These are phyloP conservation scores for Eumerus sabulonum DNA, from an alignment of 2,888 invertebrate species.

Conservation along the genomic window DNA sequence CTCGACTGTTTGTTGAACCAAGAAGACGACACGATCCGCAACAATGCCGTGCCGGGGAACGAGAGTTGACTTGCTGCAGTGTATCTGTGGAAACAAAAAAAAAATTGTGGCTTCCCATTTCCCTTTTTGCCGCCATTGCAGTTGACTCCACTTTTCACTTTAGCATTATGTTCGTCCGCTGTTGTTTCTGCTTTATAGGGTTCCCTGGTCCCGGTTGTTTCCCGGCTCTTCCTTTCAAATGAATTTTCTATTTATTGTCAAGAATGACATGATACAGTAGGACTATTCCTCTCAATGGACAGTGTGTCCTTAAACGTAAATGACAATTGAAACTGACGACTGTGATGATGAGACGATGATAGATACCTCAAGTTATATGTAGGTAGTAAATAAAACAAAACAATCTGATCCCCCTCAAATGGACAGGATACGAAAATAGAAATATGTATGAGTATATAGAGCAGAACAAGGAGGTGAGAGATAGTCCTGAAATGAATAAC, in stretches of 20 bases:
- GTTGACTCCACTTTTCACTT: conserved; percentile 68
- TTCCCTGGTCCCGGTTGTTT: conserved; percentile 22
- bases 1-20: conserved; percentile 32
- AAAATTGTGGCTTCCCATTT: conserved; percentile 68
- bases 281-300: neutral
- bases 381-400: conserved; percentile 61
- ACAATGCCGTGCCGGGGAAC: conserved; percentile 48
- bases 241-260: conserved; percentile 66
- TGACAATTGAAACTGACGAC: conserved; percentile 63
- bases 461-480: neutral
- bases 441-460: neutral
- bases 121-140: conserved; percentile 61
- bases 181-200: conserved; percentile 31
- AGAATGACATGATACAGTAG: conserved; percentile 28
- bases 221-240: conserved; percentile 42
- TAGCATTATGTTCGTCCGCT: conserved; percentile 43
- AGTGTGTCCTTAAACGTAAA: conserved; percentile 61
- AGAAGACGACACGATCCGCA: conserved; percentile 52
- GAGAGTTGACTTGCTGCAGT: conserved; percentile 45
- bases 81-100: conserved; percentile 59
- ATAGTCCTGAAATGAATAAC: conserved; percentile 49
- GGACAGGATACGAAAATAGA: conserved; percentile 10
- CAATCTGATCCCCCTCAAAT: neutral
- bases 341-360: conserved; percentile 57
- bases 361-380: conserved; percentile 65